These are phyloP conservation scores for Oedothorax gibbosus DNA, from an alignment of 1,140 invertebrate species.

Conservation along the genomic window DNA sequence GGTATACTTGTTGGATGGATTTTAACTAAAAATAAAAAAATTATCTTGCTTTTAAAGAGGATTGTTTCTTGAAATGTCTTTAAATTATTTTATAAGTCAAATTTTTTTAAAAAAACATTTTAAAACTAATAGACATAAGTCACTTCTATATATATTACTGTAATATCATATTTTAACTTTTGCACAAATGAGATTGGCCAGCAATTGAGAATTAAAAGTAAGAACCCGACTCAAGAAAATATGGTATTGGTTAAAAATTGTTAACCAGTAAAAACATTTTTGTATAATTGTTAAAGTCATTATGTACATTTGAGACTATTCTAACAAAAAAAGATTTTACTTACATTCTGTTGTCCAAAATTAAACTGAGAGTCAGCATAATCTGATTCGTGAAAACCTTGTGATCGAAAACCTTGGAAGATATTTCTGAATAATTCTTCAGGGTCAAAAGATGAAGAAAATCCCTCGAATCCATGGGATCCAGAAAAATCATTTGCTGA, in stretches of 20 bases:
- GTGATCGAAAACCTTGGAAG: slow-evolving; percentile 68
- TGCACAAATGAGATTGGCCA: no score
- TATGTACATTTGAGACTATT: background rate
- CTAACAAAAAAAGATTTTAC: background rate
- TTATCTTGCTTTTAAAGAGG: no score
- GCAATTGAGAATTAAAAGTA: no score
- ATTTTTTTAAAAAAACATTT: no score
- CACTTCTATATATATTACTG: no score
- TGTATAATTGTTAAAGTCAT: background rate
- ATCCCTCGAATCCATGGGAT: slow-evolving; percentile 67
- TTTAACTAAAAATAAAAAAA: no score
- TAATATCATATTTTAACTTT: no score
- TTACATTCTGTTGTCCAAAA: slow-evolving; percentile 89
- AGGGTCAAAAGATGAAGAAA: slow-evolving; percentile 88
- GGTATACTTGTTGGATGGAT: no score
- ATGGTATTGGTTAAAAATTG: background rate
- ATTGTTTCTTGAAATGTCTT: no score
- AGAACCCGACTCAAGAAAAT: background rate
- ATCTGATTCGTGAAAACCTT: slow-evolving; percentile 70
- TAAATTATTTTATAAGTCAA: no score
- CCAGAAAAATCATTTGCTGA: slow-evolving; percentile 72
- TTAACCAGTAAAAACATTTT: background rate
- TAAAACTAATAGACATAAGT: no score
- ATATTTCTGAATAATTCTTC: slow-evolving; percentile 89
- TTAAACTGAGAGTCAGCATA: slow-evolving; percentile 89